These are phyloP conservation scores for Alectura lathami DNA, from an alignment of 2,113 vertebrate species.

Conservation along the genomic window DNA sequence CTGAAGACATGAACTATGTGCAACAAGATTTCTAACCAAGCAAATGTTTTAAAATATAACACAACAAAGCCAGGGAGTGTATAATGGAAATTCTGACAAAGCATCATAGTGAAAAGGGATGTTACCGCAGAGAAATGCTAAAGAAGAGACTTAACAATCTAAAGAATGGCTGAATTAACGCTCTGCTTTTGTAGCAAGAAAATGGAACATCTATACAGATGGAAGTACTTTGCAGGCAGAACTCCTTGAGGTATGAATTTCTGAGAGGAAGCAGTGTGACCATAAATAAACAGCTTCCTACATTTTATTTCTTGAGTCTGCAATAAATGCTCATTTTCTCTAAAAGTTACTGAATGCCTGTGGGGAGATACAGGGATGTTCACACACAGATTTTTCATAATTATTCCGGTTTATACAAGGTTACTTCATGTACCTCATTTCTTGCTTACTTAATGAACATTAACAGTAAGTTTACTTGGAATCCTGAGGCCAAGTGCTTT, in stretches of 20 bases:
- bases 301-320: not conserved
- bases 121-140: not conserved
- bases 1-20: not conserved
- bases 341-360: not conserved
- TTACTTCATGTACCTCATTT: not conserved
- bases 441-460: not conserved
- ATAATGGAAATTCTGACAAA: not conserved
- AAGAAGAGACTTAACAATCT: not conserved
- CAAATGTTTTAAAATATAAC: not conserved
- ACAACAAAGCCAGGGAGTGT: rapidly evolving
- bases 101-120: not conserved
- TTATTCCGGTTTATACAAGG: not conserved
- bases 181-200: not conserved
- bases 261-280: not conserved
- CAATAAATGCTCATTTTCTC: not conserved
- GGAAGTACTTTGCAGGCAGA: not conserved
- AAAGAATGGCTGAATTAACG: not conserved
- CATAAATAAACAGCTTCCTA: not conserved
- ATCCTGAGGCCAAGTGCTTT: not conserved
- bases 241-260: not conserved
- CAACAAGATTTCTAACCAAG: not conserved
- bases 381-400: not conserved
- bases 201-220: not conserved
- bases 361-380: not conserved
- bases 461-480: not conserved